Percentiles rank a stretch among this genome's conserved stretches.
phyloP scores from a whole-genome alignment of 2,797 vertebrate species.

The Galagoides demidoff region DNA sequence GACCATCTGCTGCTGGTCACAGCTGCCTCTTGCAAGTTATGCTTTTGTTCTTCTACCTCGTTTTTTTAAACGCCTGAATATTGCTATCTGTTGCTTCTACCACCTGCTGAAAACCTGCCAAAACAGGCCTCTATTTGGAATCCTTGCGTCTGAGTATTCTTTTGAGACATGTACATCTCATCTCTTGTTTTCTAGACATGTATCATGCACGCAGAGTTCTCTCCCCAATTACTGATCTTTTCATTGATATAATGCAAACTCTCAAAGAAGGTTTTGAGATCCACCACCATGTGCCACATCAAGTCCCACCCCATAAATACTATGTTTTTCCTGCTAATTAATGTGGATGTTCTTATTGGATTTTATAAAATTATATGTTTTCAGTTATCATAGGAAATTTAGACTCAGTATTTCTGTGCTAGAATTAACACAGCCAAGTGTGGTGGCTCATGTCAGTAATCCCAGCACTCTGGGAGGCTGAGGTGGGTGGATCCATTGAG shows the following conservation, averaged over 20 bases:
- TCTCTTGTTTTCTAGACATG: constrained; percentile 3
- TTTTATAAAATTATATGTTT: background rate
- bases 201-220: background rate
- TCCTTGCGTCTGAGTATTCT: background rate
- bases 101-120: constrained; percentile 63
- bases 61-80: background rate
- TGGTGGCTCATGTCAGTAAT: too few species aligned
- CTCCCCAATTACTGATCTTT: background rate
- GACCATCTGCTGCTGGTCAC: constrained; percentile 28
- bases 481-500: too few species aligned
- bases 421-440: too few species aligned
- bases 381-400: background rate
- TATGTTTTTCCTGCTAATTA: background rate
- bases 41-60: background rate
- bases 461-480: too few species aligned
- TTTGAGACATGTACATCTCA: background rate
- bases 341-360: background rate
- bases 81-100: constrained; percentile 39
- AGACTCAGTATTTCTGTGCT: background rate
- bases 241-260: background rate
- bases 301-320: background rate
- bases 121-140: constrained; percentile 55
- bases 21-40: constrained; percentile 23
- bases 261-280: background rate
- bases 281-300: background rate